phyloP scores from a whole-genome alignment of 1,140 invertebrate genomes.

The Phymorhynchus buccinoides region DNA sequence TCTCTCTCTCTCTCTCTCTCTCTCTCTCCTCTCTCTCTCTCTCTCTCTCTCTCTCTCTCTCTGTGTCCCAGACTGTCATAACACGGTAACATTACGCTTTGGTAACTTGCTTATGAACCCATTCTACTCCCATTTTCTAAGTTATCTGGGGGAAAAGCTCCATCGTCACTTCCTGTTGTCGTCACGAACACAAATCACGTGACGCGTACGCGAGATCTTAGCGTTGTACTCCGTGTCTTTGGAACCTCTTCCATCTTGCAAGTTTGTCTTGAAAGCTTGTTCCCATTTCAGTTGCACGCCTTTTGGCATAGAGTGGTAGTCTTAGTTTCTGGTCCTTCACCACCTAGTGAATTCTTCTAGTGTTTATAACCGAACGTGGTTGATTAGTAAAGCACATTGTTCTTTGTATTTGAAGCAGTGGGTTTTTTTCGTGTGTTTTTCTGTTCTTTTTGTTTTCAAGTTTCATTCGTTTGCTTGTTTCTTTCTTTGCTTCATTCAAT shows the following conservation, averaged over 20 bases:
- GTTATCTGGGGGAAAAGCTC: background rate
- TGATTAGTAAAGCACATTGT: background rate
- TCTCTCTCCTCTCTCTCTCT: too few relatives aligned
- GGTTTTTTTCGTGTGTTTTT: background rate
- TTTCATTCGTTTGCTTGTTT: background rate
- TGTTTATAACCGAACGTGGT: background rate
- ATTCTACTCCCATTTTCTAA: too few relatives aligned
- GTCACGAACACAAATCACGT: conserved; percentile 20
- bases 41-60: too few relatives aligned
- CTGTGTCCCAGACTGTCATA: too few relatives aligned
- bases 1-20: too few relatives aligned
- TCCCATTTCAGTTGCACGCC: too few relatives aligned
- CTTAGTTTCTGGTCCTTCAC: too few relatives aligned
- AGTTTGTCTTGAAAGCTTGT: background rate
- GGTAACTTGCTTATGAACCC: too few relatives aligned
- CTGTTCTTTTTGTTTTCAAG: conserved; percentile 1
- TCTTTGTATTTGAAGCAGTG: background rate
- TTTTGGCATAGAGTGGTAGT: too few relatives aligned
- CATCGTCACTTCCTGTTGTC: conserved; percentile 14
- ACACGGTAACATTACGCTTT: too few relatives aligned
- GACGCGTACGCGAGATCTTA: conserved; percentile 17
- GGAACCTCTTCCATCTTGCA: conserved; percentile 5
- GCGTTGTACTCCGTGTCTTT: background rate
- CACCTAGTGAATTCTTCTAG: too few relatives aligned
- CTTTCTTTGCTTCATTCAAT: background rate